Evolutionary conservation across 2,888 invertebrate species (phyloP).

Genomic region (Cerastoderma edule): DNA sequence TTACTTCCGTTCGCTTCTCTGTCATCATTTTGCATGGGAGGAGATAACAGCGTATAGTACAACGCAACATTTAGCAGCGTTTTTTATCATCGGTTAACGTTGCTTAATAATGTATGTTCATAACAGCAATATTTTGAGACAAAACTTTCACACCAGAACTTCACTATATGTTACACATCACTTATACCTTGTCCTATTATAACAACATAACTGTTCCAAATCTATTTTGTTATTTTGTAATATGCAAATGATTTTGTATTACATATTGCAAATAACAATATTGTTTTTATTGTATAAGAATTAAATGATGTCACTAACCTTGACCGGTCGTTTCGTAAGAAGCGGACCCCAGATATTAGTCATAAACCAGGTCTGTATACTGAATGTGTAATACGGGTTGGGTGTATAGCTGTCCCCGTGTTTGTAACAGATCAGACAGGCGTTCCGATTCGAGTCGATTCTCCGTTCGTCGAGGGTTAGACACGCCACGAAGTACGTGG

Average conservation of each 20-base stretch:
- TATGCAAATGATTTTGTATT: background rate
- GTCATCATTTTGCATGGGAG: no score
- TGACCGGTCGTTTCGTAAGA: constrained; percentile 88
- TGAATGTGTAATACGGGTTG: constrained; percentile 86
- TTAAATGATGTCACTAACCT: constrained; percentile 83
- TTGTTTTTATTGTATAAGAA: background rate
- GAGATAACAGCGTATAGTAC: no score
- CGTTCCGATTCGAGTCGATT: constrained; percentile 63
- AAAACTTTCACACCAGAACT: no score
- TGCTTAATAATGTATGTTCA: no score
- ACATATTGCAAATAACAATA: background rate
- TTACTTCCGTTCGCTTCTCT: no score
- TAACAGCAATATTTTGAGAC: no score
- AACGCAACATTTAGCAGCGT: no score
- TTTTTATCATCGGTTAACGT: no score
- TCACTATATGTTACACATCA: background rate
- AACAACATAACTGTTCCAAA: background rate
- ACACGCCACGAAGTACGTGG: constrained; percentile 92
- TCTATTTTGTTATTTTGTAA: background rate
- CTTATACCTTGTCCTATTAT: background rate
- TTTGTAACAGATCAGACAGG: constrained; percentile 86
- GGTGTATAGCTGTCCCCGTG: constrained; percentile 86
- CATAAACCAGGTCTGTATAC: constrained; percentile 87
- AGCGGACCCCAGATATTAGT: constrained; percentile 87
- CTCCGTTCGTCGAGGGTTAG: constrained; percentile 89